Percentiles rank a stretch among this genome's conserved stretches.
These are phyloP conservation scores for Ceratina australensis DNA, from an alignment of 1,140 invertebrate genomes.

Conservation along the genomic window DNA sequence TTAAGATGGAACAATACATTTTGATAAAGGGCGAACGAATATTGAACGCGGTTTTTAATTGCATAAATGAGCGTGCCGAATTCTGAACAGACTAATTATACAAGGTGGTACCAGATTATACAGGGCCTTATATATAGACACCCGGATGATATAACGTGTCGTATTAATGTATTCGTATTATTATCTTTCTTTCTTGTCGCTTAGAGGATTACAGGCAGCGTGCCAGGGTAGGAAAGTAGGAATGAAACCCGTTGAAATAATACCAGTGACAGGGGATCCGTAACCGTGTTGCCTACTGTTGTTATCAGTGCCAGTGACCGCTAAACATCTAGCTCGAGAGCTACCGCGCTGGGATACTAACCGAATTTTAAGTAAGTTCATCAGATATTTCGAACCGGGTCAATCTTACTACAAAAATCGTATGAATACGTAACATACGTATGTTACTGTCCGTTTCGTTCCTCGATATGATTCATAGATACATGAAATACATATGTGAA, in stretches of 20 bases:
- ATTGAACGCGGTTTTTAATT: too few species aligned
- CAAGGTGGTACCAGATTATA: too few species aligned
- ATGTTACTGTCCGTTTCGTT: too few species aligned
- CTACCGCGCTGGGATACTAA: neutral
- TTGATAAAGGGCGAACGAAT: too few species aligned
- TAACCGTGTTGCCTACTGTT: neutral
- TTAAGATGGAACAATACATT: too few species aligned
- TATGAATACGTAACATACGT: too few species aligned
- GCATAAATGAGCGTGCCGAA: too few species aligned
- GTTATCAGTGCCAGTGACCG: neutral
- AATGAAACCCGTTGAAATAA: slow-evolving; percentile 14
- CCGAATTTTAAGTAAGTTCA: neutral
- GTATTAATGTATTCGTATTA: neutral
- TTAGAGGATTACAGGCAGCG: neutral
- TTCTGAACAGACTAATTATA: too few species aligned
- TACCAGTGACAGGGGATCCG: neutral
- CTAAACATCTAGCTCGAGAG: neutral
- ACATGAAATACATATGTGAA: too few species aligned
- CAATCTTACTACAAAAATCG: too few species aligned
- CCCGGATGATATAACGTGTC: too few species aligned
- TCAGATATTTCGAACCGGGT: neutral
- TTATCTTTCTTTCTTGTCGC: neutral
- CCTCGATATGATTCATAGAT: too few species aligned
- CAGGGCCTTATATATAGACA: slow-evolving; percentile 44
- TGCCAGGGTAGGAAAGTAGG: neutral